Percentiles rank a stretch among this genome's conserved stretches.
Evolutionary conservation across 2,797 vertebrate species (phyloP).

Genomic region (Remorina albescens): DNA sequence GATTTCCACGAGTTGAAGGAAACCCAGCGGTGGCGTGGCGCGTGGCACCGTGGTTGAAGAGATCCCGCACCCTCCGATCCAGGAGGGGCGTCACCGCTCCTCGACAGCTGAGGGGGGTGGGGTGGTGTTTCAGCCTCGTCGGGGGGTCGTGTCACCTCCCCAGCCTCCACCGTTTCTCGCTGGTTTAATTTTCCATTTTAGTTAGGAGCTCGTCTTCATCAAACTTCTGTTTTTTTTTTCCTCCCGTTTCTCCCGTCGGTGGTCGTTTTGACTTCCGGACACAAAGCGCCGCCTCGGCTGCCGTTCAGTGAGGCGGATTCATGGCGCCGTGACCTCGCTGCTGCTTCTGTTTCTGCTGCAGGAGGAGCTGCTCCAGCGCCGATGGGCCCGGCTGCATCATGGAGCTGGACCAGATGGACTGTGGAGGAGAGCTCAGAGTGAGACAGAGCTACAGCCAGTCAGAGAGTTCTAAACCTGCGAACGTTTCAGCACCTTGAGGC

Average conservation of each 20-base stretch:
- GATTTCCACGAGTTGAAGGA: constrained; percentile 57
- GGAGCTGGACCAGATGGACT: constrained; percentile 99
- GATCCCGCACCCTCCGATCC: constrained; percentile 74
- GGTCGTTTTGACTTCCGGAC: constrained; percentile 66
- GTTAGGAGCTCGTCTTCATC: constrained; percentile 75
- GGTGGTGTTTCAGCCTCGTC: constrained; percentile 72
- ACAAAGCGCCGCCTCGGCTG: constrained; percentile 58
- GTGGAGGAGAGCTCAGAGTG: constrained; percentile 15
- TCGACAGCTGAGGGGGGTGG: constrained; percentile 77
- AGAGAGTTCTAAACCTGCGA: too few relatives aligned
- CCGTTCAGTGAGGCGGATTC: constrained; percentile 97
- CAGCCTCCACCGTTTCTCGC: constrained; percentile 74
- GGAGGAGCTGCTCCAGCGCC: constrained; percentile 98
- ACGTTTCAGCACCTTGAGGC: constrained; percentile 90
- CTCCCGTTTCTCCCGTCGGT: constrained; percentile 71
- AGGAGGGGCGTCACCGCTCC: constrained; percentile 88
- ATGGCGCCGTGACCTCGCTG: constrained; percentile 95
- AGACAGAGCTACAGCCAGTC: not conserved
- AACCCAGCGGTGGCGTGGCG: constrained; percentile 52
- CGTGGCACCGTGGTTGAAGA: constrained; percentile 86
- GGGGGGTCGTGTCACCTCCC: constrained; percentile 66
- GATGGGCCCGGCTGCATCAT: constrained; percentile 99
- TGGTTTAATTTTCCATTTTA: constrained; percentile 75
- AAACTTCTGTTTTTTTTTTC: constrained; percentile 64
- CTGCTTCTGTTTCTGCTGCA: constrained; percentile 99